Evolutionary conservation across 2,888 invertebrate species (phyloP), one percentile per base, ranked within the genome.

Genomic region (Zaprionus lineosus): DNA sequence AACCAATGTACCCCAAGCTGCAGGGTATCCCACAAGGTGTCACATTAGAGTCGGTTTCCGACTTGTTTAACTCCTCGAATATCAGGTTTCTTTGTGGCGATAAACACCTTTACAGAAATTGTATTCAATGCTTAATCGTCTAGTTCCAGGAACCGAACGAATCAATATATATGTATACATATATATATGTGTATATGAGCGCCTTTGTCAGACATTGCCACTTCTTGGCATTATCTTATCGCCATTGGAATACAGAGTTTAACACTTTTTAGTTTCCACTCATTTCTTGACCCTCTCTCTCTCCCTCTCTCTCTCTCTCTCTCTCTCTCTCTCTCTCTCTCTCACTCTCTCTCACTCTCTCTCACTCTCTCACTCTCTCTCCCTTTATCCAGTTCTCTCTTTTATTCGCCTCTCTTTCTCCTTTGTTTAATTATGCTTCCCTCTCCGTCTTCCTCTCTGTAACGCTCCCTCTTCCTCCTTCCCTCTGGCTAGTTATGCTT

Each of bases 211-310:
- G 63, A 34, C 51, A 68, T 47, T 44, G 51, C 48, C 48, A 9
- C 55, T 59, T 51, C 46, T 52, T 47, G 44, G 56, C 62, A 43
- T 77, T 72, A 72, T 72, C 72, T 72, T 77, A 77, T 72, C 72
- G 52, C 9, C 8, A 29, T 19, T 19, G 19, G 5, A 19, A 3
- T 3, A 3, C 3, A 19, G 3, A 19, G 5, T 19, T 19, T 3
- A 19, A 19, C 19, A 19, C 3, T 19, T n/a, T n/a, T n/a, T n/a
- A n/a, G n/a, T n/a, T n/a, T n/a, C n/a, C n/a, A n/a, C n/a, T n/a
- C n/a, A n/a, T n/a, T n/a, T n/a, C n/a, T n/a, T n/a, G n/a, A n/a
- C n/a, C n/a, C n/a, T n/a, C n/a, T 19, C 19, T 19, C 19, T 6
- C 28, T n/a, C 9, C 3, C n/a, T 9, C 9, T 28, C n/a, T 28